A percentile compares a stretch with the other conserved stretches of the same genome.
Evolutionary conservation across 2,113 vertebrate genomes (phyloP).

Genomic region (Orcinus orca): DNA sequence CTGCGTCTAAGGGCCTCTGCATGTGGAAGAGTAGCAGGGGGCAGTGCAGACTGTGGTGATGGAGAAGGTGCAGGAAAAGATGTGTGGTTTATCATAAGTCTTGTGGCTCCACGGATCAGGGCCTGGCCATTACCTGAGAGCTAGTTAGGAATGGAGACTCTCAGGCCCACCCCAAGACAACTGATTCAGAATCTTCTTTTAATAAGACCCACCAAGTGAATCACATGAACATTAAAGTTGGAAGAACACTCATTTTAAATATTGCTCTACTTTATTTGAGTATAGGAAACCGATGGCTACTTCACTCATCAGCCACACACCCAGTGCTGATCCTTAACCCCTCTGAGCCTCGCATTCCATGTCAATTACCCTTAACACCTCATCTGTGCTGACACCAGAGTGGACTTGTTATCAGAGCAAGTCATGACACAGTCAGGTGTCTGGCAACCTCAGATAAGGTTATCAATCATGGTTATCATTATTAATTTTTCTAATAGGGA

Average conservation of each 20-base stretch:
- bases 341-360: neutral
- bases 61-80: neutral
- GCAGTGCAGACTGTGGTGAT: neutral
- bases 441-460: neutral
- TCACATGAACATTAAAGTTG: neutral
- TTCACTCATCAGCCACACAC: neutral
- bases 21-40: neutral
- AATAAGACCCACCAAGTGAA: neutral
- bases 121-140: rapidly evolving
- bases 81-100: neutral
- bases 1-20: neutral
- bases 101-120: neutral
- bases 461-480: neutral
- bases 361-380: neutral
- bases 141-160: neutral
- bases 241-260: neutral
- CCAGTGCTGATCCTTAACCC: neutral
- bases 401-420: neutral
- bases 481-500: neutral
- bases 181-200: neutral
- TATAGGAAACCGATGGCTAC: neutral
- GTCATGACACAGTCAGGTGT: neutral
- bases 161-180: neutral
- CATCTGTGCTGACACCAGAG: neutral
- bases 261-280: neutral